Percentiles rank a stretch among this genome's conserved stretches.
Evolutionary conservation across 1,140 invertebrate genomes (phyloP).

Genomic region (Teleogryllus occipitalis): DNA sequence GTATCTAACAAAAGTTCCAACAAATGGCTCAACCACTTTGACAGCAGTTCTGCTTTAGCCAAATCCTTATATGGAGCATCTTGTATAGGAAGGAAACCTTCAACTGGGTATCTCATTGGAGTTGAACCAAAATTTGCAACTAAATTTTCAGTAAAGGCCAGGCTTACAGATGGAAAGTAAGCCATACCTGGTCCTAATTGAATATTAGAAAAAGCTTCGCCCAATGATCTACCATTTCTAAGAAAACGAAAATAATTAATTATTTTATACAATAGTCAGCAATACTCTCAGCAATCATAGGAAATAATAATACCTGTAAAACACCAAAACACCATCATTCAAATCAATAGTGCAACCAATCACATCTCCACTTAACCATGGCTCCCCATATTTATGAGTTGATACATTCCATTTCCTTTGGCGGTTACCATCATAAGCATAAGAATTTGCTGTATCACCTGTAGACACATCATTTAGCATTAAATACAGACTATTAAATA

Average conservation of each 20-base stretch:
- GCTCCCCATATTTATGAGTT: slow-evolving; percentile 66
- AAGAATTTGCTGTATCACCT: slow-evolving; percentile 68
- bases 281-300: not conserved
- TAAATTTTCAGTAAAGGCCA: slow-evolving; percentile 64
- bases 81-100: slow-evolving; percentile 59
- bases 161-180: slow-evolving; percentile 69
- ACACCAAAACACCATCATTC: slow-evolving; percentile 50
- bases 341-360: slow-evolving; percentile 71
- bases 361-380: slow-evolving; percentile 73
- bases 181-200: slow-evolving; percentile 58
- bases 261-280: not conserved
- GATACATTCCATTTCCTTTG: slow-evolving; percentile 73
- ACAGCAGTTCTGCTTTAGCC: slow-evolving; percentile 43
- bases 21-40: slow-evolving; percentile 49
- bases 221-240: slow-evolving; percentile 67
- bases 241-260: slow-evolving; percentile 9
- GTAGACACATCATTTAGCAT: not conserved
- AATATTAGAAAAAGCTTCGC: slow-evolving; percentile 64
- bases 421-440: slow-evolving; percentile 74
- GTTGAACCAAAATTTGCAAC: slow-evolving; percentile 71
- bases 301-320: slow-evolving; percentile 37
- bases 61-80: slow-evolving; percentile 45
- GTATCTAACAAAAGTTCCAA: not conserved
- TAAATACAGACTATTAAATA: not conserved
- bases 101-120: slow-evolving; percentile 60